Evolutionary conservation across 2,888 invertebrate species (phyloP).

Genomic region (Tetheella fluctuosa): DNA sequence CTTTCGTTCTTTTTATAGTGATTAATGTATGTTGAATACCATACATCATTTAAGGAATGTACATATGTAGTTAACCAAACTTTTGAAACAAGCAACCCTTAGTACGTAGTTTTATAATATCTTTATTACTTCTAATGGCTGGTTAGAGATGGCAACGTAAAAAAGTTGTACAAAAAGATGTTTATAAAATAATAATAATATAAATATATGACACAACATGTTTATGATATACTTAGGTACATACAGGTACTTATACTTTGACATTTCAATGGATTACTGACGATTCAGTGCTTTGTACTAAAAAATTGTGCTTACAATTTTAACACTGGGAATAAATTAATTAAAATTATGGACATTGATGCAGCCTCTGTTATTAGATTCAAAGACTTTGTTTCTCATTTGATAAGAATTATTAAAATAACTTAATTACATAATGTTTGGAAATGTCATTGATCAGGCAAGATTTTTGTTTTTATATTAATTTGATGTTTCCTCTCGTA

Average conservation of each 20-base stretch:
- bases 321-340: conserved; percentile 4
- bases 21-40: too few species aligned
- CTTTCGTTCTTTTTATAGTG: too few species aligned
- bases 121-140: background rate
- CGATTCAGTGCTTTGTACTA: background rate
- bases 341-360: background rate
- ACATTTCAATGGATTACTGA: background rate
- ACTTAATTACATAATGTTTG: background rate
- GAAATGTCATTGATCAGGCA: background rate
- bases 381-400: conserved; percentile 4
- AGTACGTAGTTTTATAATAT: background rate
- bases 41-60: too few species aligned
- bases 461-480: background rate
- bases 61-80: too few species aligned
- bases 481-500: background rate
- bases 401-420: background rate
- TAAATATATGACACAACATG: too few species aligned
- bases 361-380: background rate
- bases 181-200: too few species aligned
- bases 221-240: too few species aligned
- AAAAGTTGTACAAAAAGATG: conserved; percentile 3
- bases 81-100: too few species aligned
- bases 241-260: background rate
- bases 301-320: background rate
- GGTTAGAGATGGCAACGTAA: background rate